Evolutionary conservation across 2,113 vertebrate species (phyloP).

Genomic region (Fregetta grallaria): DNA sequence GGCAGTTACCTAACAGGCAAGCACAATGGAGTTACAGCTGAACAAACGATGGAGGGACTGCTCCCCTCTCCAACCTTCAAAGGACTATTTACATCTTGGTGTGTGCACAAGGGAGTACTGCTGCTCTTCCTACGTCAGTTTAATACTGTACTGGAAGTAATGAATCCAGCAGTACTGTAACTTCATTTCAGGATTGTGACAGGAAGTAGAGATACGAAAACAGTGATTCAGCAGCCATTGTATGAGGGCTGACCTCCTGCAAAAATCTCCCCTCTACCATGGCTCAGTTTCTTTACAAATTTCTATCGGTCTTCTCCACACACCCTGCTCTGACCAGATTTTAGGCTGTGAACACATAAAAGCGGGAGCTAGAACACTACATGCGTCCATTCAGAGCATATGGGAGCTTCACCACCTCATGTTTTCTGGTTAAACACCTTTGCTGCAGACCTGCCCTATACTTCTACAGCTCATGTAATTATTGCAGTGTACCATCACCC

Average conservation of each 20-base stretch:
- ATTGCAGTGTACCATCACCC: not conserved
- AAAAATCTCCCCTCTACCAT: not conserved
- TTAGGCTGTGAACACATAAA: fast-evolving
- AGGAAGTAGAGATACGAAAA: not conserved
- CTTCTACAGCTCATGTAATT: not conserved
- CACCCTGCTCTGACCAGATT: not conserved
- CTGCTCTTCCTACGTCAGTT: not conserved
- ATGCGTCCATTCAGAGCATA: not conserved
- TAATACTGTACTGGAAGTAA: not conserved
- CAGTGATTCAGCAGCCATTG: not conserved
- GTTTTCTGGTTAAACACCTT: not conserved
- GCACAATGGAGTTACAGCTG: not conserved
- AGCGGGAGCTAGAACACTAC: not conserved
- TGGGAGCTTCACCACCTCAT: not conserved
- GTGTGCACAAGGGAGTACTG: not conserved
- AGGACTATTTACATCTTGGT: not conserved
- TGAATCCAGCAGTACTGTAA: not conserved
- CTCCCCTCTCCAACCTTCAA: not conserved
- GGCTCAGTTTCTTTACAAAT: not conserved
- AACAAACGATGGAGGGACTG: too few relatives aligned
- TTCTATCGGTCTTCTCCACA: not conserved
- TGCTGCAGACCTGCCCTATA: not conserved
- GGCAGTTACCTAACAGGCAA: not conserved
- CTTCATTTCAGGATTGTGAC: not conserved
- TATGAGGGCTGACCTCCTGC: not conserved